Base-by-base conservation (phyloP, 2,888 invertebrate genomes). In the Lepeophtheirus nordmannii region DNA sequence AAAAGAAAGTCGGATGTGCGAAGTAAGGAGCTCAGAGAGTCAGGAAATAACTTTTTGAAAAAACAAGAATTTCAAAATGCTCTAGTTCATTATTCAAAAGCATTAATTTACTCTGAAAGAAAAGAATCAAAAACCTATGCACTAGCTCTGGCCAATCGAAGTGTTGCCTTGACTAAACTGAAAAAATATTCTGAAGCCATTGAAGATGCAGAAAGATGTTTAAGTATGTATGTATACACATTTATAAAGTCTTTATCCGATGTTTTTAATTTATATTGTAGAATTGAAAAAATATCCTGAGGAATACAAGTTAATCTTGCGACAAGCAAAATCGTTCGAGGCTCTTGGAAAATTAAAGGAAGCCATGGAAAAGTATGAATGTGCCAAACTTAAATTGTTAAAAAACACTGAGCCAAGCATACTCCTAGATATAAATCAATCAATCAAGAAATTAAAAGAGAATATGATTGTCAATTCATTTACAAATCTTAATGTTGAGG, bases 141-240 rank as follows among this genome's bases (percentile, higher is more conserved):
- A 17, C 23, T 60, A 30, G 60, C 60, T 17, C 22, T 60, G 60
- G 60, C 60, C 30, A 60, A 60, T 30, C 60, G 60, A 37, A 38
- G 37, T 30, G 30, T 60, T 20, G 60, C 7, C 37, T 30, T 60
- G 7, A 60, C 17, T 17, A 60, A 38, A 37, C 17, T 22, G 11
- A 60, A 37, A 2, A 30, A 37, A 30, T 60, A 23, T 30, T 38
- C 30, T 20, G 30, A 38, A 38, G 60, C 60, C 3, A 23, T 60
- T n/a, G 14, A 38, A 14, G 60, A 60, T 38, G 53, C 53, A 46
- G 17, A 46, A 17, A 46, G 8, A 46, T 46, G 53, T 17, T 8
- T 46, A 46, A 17, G 53, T 17, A 46, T 46, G 53, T 46, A 30
- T n/a, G n/a, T n/a, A n/a, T n/a, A n/a, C n/a, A n/a, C n/a, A 41